Conservation (phyloP, 2,113 vertebrate genomes). For the Alces alces region DNA sequence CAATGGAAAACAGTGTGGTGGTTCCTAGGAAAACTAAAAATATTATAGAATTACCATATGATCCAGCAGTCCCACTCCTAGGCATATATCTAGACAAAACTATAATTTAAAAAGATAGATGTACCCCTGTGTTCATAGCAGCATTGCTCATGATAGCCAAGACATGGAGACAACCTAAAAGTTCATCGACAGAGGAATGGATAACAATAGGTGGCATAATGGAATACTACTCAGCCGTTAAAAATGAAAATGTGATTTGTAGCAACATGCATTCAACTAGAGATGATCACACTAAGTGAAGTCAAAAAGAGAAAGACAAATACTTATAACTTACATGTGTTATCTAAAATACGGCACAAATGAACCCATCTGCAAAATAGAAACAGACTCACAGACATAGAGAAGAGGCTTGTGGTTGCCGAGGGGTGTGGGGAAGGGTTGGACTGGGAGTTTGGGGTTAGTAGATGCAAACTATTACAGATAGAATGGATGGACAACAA, state of each 20-base stretch:
- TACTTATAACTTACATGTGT: neutral
- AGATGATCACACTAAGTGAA: neutral
- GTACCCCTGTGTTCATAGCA: neutral
- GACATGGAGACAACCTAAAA: neutral
- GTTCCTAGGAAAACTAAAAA: neutral
- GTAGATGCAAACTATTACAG: neutral
- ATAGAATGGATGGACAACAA: neutral
- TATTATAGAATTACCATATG: neutral
- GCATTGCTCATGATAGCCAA: neutral
- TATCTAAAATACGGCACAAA: neutral
- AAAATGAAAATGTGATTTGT: neutral
- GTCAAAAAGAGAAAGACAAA: neutral
- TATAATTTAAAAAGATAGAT: neutral
- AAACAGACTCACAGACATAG: neutral
- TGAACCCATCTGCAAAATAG: neutral
- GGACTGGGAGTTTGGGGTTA: neutral
- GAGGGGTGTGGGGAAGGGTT: neutral
- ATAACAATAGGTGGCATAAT: neutral
- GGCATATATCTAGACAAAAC: neutral
- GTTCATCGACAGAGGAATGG: neutral
- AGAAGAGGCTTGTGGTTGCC: neutral
- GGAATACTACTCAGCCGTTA: neutral
- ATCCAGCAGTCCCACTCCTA: neutral
- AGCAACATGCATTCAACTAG: neutral
- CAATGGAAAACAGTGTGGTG: neutral